Evolutionary conservation across 2,113 vertebrate species (phyloP).

Genomic region (Xenopus borealis): DNA sequence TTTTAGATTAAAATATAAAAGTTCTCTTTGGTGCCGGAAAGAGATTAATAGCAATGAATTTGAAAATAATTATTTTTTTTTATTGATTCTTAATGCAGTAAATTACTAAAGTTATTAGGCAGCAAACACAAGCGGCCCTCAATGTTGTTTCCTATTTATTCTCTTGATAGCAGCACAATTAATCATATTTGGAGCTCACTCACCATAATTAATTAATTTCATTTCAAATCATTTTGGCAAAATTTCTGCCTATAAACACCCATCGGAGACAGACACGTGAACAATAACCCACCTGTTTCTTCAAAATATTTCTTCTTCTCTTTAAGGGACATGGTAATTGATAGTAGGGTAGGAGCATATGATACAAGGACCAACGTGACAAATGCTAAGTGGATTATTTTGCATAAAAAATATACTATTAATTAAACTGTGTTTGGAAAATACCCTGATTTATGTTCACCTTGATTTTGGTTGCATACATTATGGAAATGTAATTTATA

Average conservation of each 20-base stretch:
- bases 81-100: constrained; percentile 99
- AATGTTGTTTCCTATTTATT: constrained; percentile 78
- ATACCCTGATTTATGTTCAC: constrained; percentile 90
- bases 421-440: constrained; percentile 99
- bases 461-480: constrained; percentile 92
- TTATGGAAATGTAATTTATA: constrained; percentile 99
- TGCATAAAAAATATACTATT: constrained; percentile 94
- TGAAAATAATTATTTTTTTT: constrained; percentile 95
- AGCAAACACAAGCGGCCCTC: constrained; percentile 86
- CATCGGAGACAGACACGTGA: constrained; percentile 86
- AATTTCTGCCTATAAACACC: constrained; percentile 98
- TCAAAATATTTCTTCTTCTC: constrained; percentile 72
- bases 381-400: constrained; percentile 98
- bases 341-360: constrained; percentile 79
- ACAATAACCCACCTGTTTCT: constrained; percentile 76
- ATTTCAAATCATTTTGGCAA: constrained; percentile 97
- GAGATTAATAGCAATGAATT: constrained; percentile 87
- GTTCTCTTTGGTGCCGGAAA: constrained; percentile 68
- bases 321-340: constrained; percentile 77
- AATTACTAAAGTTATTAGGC: constrained; percentile 96
- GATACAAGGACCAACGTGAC: constrained; percentile 66
- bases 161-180: constrained; percentile 84
- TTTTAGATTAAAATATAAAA: constrained; percentile 79
- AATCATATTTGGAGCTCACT: constrained; percentile 94
- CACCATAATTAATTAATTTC: constrained; percentile 95